Percentiles rank a stretch among this genome's conserved stretches.
Conservation (phyloP, 2,888 invertebrate species). For the Phragmatobia fuliginosa region DNA sequence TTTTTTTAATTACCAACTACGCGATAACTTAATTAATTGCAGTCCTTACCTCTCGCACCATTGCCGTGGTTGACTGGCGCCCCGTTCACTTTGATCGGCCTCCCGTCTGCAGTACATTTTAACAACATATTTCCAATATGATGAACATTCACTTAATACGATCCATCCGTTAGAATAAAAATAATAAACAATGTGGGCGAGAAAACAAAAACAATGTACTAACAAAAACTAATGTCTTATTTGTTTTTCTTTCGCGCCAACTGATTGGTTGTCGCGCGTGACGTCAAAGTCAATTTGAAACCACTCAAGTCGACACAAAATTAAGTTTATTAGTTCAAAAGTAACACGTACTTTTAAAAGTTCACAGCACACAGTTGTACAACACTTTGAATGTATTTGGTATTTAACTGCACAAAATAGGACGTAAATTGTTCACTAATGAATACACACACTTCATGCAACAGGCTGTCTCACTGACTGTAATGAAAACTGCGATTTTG, state of each 20-base stretch:
- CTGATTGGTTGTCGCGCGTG: constrained; percentile 76
- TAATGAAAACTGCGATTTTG: constrained; percentile 64
- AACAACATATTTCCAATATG: constrained; percentile 78
- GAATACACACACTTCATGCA: constrained; percentile 44
- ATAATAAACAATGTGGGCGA: constrained; percentile 58
- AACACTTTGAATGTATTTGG: constrained; percentile 49
- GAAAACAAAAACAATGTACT: constrained; percentile 70
- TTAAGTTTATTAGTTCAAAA: constrained; percentile 47
- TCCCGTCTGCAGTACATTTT: constrained; percentile 84
- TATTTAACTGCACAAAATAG: constrained; percentile 46
- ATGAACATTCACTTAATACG: constrained; percentile 64
- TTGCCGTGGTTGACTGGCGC: constrained; percentile 74
- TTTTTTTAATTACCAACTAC: neutral
- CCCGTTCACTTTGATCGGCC: constrained; percentile 83
- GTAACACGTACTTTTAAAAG: constrained; percentile 50
- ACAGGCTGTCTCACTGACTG: constrained; percentile 58
- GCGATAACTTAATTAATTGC: constrained; percentile 21
- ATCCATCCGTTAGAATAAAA: constrained; percentile 69
- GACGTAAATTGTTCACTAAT: constrained; percentile 32
- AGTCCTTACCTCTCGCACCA: constrained; percentile 81
- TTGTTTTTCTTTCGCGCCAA: constrained; percentile 68
- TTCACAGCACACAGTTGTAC: constrained; percentile 63
- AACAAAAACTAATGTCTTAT: constrained; percentile 40
- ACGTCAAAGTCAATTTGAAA: constrained; percentile 82
- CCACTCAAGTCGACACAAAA: constrained; percentile 71